These are phyloP conservation scores for Pyrochroa serraticornis DNA, from an alignment of 2,888 invertebrate genomes.

Conservation along the genomic window DNA sequence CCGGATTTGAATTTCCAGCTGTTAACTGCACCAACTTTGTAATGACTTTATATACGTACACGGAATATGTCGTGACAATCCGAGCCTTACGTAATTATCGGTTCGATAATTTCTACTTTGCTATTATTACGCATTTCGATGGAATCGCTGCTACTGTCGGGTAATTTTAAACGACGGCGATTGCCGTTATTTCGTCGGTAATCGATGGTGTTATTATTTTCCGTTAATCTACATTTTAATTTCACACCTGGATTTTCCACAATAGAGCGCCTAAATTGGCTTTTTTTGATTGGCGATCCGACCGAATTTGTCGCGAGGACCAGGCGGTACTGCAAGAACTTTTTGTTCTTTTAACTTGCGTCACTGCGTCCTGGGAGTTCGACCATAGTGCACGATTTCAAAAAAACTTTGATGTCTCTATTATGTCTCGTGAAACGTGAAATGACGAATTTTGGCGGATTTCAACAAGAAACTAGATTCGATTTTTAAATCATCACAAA, in stretches of 20 bases:
- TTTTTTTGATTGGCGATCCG: constrained; percentile 17
- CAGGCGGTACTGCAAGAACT: too few relatives aligned
- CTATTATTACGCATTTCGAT: constrained; percentile 19
- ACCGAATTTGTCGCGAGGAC: constrained; percentile 28
- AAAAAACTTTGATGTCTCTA: constrained; percentile 34
- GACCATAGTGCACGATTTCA: constrained; percentile 16
- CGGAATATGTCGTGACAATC: constrained; percentile 39
- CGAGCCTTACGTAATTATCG: constrained; percentile 29
- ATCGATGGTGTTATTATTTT: constrained; percentile 21
- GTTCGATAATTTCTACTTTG: constrained; percentile 25
- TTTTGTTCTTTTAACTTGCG: too few relatives aligned
- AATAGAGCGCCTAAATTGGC: constrained; percentile 20
- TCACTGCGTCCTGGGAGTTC: too few relatives aligned
- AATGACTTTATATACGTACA: constrained; percentile 38
- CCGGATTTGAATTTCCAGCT: constrained; percentile 12
- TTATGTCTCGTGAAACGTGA: neutral
- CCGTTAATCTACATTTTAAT: constrained; percentile 30
- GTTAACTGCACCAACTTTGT: constrained; percentile 8
- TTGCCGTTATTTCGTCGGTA: constrained; percentile 16
- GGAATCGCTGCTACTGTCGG: constrained; percentile 10
- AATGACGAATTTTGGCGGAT: too few relatives aligned
- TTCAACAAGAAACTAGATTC: too few relatives aligned
- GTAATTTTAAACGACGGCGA: neutral
- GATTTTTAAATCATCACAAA: too few relatives aligned
- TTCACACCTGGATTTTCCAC: constrained; percentile 28